Evolutionary conservation across 2,888 invertebrate species (phyloP), one percentile per base, ranked within the genome.

Genomic region (Cataglyphis livida): DNA sequence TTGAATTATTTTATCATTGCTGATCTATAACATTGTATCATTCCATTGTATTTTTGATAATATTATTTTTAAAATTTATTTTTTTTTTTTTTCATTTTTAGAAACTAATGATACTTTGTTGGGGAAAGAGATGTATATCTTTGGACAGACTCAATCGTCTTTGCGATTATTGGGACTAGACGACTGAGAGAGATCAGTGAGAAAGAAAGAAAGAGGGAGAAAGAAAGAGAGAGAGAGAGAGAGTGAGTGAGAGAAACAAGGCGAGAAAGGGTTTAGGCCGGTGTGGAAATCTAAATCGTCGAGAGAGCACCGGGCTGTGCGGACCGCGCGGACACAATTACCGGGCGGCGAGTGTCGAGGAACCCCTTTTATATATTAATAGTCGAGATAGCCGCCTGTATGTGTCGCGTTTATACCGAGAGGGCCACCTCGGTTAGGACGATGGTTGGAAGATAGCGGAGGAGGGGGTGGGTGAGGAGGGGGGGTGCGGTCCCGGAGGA

Each of bases 291-390:
- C 90, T 89, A 90, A 92, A 93, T 92, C 92, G 89, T 91, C 91
- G 92, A 92, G 85, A 88, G 85, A 85, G 74, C 84, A 81, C 84
- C 90, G 86, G 78, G 92, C 90, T 90, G 91, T 91, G 88, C 92
- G 89, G 89, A 89, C 89, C 87, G 91, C 78, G 78, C 78, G 78
- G 57, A 18, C 88, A 90, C 92, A 93, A 94, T 93, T 94, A 93
- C 93, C 92, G 91, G 90, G 91, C 90, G 91, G 92, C 87, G 90
- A 94, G 94, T 93, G 93, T 93, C 93, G 94, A 93, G 93, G 94
- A 93, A 93, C 93, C 94, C 91, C 91, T 93, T 94, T 93, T 93
- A 93, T 79, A 78, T 93, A 94, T 94, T 94, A 94, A 94, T 94
- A 94, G 94, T 93, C 92, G 91, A 92, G 93, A 89, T 89, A 90